Percentiles rank a stretch among this genome's conserved stretches.
These are phyloP conservation scores for Percopsis omiscomaycus DNA, from an alignment of 2,797 vertebrate species.

Conservation along the genomic window DNA sequence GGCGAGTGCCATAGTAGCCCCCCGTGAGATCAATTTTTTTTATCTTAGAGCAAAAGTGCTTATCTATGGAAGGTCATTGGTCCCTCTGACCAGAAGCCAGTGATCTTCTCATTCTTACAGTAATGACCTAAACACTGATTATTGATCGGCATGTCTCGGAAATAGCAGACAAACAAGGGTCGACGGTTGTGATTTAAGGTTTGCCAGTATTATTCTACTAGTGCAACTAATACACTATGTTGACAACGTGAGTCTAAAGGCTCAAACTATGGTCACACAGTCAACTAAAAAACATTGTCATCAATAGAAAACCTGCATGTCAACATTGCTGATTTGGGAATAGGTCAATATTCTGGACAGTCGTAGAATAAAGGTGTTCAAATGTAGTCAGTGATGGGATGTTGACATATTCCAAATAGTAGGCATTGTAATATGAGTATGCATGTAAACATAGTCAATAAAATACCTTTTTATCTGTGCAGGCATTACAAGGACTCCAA, in stretches of 20 bases:
- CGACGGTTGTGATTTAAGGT: not conserved
- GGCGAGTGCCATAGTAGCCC: not conserved
- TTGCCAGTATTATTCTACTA: no score
- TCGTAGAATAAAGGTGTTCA: no score
- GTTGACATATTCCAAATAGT: no score
- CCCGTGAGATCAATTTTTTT: slow-evolving; percentile 1
- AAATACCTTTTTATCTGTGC: slow-evolving; percentile 83
- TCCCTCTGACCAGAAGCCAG: slow-evolving; percentile 16
- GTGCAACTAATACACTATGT: no score
- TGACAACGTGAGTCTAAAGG: no score
- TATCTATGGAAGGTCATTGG: slow-evolving; percentile 2
- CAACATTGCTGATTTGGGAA: not conserved
- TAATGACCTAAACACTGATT: not conserved
- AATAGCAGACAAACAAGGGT: not conserved
- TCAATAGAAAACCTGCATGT: not conserved
- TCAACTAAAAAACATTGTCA: not conserved
- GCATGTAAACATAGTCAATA: no score
- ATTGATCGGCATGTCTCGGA: not conserved
- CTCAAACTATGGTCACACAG: not conserved
- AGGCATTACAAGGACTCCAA: slow-evolving; percentile 87
- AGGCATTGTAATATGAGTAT: no score
- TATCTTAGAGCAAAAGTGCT: not conserved
- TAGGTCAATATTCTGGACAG: no score
- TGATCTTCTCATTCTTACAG: slow-evolving; percentile 7
- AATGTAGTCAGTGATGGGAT: no score